Conservation (phyloP, 2,888 invertebrate genomes). For the Opisthograptis luteolata region DNA sequence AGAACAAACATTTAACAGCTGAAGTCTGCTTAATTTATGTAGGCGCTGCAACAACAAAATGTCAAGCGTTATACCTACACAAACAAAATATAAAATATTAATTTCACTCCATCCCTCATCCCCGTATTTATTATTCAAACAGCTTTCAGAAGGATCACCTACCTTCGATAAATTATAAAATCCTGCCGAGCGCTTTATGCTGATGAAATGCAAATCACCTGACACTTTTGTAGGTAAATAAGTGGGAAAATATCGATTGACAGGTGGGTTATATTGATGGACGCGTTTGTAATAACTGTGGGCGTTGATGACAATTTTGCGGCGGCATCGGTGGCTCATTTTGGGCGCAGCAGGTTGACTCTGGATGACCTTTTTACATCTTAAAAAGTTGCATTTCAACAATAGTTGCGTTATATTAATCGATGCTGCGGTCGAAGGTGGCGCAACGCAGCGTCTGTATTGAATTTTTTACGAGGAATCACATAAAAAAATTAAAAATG, state of each 20-base stretch:
- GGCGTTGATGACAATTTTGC: neutral
- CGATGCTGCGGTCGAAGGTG: no score
- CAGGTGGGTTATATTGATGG: constrained; percentile 15
- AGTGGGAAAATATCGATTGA: constrained; percentile 21
- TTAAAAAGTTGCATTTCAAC: no score
- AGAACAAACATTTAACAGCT: neutral
- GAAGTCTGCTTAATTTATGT: neutral
- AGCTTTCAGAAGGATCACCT: constrained; percentile 59
- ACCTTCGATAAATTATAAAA: constrained; percentile 67
- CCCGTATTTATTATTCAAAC: constrained; percentile 61
- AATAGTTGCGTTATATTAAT: no score
- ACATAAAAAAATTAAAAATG: no score
- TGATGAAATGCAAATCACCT: constrained; percentile 62
- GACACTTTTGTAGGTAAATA: constrained; percentile 40
- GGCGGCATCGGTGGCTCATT: no score
- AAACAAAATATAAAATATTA: constrained; percentile 58
- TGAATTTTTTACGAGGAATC: no score
- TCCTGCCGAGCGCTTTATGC: constrained; percentile 52
- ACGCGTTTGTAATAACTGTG: neutral
- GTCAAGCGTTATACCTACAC: constrained; percentile 20
- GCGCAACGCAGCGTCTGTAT: no score
- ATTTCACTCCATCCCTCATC: constrained; percentile 49
- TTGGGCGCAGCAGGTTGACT: no score
- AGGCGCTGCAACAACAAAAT: constrained; percentile 18
- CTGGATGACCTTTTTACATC: no score